Conservation (phyloP, 2,888 invertebrate genomes). For the Xanthorhoe designata region DNA sequence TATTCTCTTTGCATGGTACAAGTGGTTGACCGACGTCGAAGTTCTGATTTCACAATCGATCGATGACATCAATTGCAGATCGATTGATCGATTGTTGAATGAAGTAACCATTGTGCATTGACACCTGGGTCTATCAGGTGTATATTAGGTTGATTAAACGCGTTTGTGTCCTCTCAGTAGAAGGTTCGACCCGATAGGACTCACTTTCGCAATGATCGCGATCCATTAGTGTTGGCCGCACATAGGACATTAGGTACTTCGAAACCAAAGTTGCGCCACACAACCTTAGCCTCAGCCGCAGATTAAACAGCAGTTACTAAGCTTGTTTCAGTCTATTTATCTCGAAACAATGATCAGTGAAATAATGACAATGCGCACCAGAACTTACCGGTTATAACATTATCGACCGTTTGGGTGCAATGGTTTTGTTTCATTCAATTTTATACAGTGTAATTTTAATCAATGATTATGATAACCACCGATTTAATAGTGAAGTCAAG, state of each 20-base stretch:
- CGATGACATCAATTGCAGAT: no score
- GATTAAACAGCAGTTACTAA: slow-evolving; percentile 17
- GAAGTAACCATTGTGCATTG: no score
- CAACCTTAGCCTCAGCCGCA: slow-evolving; percentile 24
- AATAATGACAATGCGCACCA: slow-evolving; percentile 2
- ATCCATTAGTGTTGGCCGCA: slow-evolving; percentile 22
- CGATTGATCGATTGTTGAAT: no score
- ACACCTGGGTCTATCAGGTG: no score
- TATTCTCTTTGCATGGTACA: no score
- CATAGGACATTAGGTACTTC: slow-evolving; percentile 27
- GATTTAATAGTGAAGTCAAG: neutral
- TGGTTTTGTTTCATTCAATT: neutral
- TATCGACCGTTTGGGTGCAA: neutral
- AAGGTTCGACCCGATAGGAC: slow-evolving; percentile 21
- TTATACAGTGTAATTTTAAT: neutral
- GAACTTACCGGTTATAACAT: neutral
- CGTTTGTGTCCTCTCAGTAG: neutral
- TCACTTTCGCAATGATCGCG: slow-evolving; percentile 24
- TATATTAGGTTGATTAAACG: neutral
- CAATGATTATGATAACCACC: neutral
- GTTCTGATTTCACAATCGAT: no score
- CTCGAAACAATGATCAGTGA: slow-evolving; percentile 51
- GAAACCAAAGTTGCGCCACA: slow-evolving; percentile 28
- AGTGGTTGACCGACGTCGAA: no score
- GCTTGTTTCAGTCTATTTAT: slow-evolving; percentile 57